Conservation (phyloP, 23 tunicate species). For the Diplosoma virens region DNA sequence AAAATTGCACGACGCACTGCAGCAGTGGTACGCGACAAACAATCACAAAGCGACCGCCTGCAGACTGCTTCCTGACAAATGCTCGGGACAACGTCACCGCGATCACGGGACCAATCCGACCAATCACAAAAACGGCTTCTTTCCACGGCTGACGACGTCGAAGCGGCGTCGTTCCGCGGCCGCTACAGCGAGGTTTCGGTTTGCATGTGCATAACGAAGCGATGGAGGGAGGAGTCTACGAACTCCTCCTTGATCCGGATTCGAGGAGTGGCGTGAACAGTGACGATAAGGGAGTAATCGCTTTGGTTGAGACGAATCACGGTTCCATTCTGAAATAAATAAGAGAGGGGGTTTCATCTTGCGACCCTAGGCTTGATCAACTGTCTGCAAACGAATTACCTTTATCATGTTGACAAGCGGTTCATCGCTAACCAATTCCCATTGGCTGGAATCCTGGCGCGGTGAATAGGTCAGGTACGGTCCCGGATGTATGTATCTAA, state of each 20-base stretch:
- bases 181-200: constrained; percentile 89
- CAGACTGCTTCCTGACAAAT: no score
- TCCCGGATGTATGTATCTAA: constrained; percentile 84
- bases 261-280: constrained; percentile 69
- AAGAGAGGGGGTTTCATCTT: background rate
- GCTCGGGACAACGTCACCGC: no score
- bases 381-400: constrained; percentile 25
- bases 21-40: no score
- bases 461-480: constrained; percentile 82
- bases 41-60: no score
- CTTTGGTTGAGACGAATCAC: constrained; percentile 79
- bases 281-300: constrained; percentile 75
- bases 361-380: background rate
- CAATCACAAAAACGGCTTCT: no score
- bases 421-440: constrained; percentile 93
- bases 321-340: constrained; percentile 61
- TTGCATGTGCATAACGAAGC: constrained; percentile 80
- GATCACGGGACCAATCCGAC: no score
- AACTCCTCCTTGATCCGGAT: constrained; percentile 81
- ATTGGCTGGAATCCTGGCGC: constrained; percentile 75
- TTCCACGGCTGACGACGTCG: no score
- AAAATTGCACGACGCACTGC: no score
- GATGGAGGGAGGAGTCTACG: constrained; percentile 74
- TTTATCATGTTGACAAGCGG: constrained; percentile 85
- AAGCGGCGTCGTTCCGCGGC: background rate